phyloP scores from a whole-genome alignment of 2,113 vertebrate genomes.

The Mus pahari region DNA sequence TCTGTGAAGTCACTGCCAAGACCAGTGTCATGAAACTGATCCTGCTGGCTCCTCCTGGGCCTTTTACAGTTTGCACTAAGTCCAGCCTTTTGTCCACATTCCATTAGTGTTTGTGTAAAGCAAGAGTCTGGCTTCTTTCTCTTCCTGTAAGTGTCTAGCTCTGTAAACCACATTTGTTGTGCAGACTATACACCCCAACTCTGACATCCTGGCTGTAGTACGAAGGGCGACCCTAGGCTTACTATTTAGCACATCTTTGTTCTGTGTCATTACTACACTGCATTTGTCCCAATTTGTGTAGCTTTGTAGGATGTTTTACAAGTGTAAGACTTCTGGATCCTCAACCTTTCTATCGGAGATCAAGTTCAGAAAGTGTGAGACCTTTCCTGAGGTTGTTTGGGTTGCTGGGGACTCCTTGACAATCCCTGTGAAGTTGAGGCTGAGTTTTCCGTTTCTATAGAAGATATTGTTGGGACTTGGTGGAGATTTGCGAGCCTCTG shows the following conservation, averaged over 20 bases:
- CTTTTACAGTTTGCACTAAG: background rate
- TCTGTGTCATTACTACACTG: background rate
- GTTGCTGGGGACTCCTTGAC: background rate
- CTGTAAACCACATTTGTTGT: background rate
- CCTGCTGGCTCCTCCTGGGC: background rate
- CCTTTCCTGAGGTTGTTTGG: background rate
- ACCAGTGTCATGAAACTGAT: background rate
- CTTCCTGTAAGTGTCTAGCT: background rate
- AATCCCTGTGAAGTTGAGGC: background rate
- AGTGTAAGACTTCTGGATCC: background rate
- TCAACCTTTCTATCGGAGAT: background rate
- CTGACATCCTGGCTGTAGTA: background rate
- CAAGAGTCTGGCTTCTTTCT: background rate
- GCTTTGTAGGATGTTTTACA: background rate
- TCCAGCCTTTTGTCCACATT: background rate
- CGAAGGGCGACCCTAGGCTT: background rate
- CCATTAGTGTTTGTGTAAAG: background rate
- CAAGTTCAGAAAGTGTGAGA: background rate
- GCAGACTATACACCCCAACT: background rate
- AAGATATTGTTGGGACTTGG: background rate
- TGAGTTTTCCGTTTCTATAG: background rate
- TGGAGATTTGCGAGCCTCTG: background rate
- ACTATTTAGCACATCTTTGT: background rate
- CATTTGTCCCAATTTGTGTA: background rate
- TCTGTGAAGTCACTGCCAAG: background rate